phyloP scores from a whole-genome alignment of 2,888 invertebrate species.

The Ochlodes sylvanus region DNA sequence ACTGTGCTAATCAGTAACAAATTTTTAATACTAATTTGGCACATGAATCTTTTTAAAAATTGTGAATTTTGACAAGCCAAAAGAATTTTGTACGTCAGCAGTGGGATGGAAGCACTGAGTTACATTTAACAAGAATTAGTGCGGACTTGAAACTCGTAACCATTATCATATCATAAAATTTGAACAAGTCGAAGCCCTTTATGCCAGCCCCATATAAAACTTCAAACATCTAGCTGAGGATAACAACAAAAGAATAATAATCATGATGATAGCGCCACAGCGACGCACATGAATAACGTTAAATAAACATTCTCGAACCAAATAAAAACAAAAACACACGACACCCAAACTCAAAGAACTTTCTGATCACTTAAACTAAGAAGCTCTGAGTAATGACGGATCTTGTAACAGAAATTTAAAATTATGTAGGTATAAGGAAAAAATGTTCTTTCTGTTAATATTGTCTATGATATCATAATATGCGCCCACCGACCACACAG shows the following conservation, averaged over 20 bases:
- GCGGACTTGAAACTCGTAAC: too few relatives aligned
- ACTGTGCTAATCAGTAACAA: too few relatives aligned
- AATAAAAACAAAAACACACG: constrained; percentile 50
- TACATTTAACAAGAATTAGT: too few relatives aligned
- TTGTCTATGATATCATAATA: not conserved
- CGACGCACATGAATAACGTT: constrained; percentile 43
- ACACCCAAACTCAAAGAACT: constrained; percentile 45
- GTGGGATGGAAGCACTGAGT: too few relatives aligned
- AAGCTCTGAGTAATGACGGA: constrained; percentile 17
- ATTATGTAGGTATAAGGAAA: not conserved
- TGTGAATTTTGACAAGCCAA: not conserved
- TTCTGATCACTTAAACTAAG: constrained; percentile 28
- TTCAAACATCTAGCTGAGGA: constrained; percentile 19
- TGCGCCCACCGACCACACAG: too few relatives aligned
- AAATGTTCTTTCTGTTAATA: not conserved
- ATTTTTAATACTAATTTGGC: not conserved
- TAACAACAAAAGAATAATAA: constrained; percentile 37
- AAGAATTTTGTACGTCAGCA: too few relatives aligned
- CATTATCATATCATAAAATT: not conserved
- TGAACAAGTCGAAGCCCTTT: constrained; percentile 3
- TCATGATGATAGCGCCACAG: constrained; percentile 20
- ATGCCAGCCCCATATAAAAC: constrained; percentile 16
- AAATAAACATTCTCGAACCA: constrained; percentile 46
- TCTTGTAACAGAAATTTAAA: constrained; percentile 3
- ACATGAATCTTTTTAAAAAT: not conserved